Conservation (phyloP, 2,797 vertebrate genomes). For the Halcyon badia region DNA sequence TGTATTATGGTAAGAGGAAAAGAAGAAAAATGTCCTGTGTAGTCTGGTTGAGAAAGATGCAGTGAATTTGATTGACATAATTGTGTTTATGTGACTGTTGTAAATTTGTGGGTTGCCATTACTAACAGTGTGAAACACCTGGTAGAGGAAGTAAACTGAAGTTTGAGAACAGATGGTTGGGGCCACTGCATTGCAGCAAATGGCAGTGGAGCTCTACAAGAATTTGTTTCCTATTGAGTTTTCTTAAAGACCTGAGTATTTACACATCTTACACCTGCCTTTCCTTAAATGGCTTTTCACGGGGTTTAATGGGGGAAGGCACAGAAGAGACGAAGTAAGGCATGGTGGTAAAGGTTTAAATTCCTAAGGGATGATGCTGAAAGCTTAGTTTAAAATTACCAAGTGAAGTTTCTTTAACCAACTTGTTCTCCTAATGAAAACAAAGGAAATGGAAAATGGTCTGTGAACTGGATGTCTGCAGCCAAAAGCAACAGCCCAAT, state of each 20-base stretch:
- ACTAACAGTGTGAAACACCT: slow-evolving; percentile 70
- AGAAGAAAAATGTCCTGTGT: slow-evolving; percentile 55
- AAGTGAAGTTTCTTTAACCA: slow-evolving; percentile 48
- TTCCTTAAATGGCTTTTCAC: slow-evolving; percentile 66
- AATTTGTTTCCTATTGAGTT: slow-evolving; percentile 47
- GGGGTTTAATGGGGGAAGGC: slow-evolving; percentile 7
- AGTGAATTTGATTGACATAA: slow-evolving; percentile 71
- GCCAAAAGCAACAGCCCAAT: slow-evolving; percentile 66
- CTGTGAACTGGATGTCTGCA: slow-evolving; percentile 60
- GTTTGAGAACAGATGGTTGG: slow-evolving; percentile 61
- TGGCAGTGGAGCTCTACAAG: neutral
- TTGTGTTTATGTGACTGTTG: slow-evolving; percentile 73
- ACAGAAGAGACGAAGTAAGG: neutral
- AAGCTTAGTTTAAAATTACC: slow-evolving; percentile 37
- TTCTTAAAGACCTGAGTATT: slow-evolving; percentile 52
- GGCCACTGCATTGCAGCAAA: slow-evolving; percentile 51
- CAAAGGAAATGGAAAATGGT: slow-evolving; percentile 70
- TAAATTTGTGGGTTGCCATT: slow-evolving; percentile 72
- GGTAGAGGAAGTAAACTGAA: slow-evolving; percentile 56
- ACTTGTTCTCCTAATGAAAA: slow-evolving; percentile 57
- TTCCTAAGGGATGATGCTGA: slow-evolving; percentile 34
- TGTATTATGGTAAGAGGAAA: slow-evolving; percentile 46
- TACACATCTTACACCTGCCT: slow-evolving; percentile 62
- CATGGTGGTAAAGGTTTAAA: slow-evolving; percentile 13
- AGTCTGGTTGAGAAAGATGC: slow-evolving; percentile 60